A percentile compares a stretch with the other conserved stretches of the same genome.
Evolutionary conservation across 53 echinoderm and acorn worm genomes (phyloP).

Genomic region (Crossaster papposus): DNA sequence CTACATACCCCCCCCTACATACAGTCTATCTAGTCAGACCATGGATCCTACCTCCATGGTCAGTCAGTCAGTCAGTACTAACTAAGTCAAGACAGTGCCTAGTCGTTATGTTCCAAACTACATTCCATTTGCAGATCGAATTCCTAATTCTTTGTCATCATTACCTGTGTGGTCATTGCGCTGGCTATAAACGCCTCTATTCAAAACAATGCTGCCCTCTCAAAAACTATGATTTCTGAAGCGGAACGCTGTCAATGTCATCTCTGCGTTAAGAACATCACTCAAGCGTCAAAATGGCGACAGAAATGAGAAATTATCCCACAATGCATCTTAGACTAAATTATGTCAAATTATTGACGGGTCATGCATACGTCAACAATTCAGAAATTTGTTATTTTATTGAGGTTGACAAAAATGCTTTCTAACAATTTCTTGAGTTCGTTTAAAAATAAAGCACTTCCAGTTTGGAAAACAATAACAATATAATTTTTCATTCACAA

Average conservation of each 20-base stretch:
- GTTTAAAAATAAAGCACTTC: not conserved
- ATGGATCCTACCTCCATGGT: too few species aligned
- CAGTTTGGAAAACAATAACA: not conserved
- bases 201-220: not conserved
- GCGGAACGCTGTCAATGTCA: conserved; percentile 26
- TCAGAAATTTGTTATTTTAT: not conserved
- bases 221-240: conserved; percentile 20
- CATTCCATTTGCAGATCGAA: not conserved
- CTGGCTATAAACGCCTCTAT: not conserved
- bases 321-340: conserved; percentile 50
- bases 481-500: not conserved
- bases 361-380: not conserved
- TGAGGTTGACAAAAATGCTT: not conserved
- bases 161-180: conserved; percentile 53
- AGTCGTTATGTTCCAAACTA: too few species aligned
- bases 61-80: too few species aligned
- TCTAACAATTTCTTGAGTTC: not conserved
- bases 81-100: too few species aligned
- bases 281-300: conserved; percentile 63
- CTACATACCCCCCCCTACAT: too few species aligned
- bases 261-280: not conserved
- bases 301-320: conserved; percentile 43
- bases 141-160: not conserved
- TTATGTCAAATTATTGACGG: not conserved
- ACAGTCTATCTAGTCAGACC: too few species aligned